A percentile compares a stretch with the other conserved stretches of the same genome.
Evolutionary conservation across 2,888 invertebrate genomes (phyloP).

Genomic region (Alitta virens): DNA sequence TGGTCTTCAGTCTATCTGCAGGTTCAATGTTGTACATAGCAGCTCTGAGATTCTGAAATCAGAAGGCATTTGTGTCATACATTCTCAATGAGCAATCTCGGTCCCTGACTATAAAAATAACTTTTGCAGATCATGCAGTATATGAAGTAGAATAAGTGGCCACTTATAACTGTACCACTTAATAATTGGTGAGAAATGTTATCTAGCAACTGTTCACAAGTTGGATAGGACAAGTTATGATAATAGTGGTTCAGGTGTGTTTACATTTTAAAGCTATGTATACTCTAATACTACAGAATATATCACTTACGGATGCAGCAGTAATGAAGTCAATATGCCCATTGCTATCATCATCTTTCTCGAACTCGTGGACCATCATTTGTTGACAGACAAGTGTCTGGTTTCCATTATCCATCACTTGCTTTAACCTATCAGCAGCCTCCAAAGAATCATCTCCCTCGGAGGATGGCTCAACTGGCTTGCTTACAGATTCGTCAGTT

Average conservation of each 20-base stretch:
- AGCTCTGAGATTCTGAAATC: slow-evolving; percentile 52
- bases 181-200: too few species aligned
- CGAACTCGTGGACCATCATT: slow-evolving; percentile 46
- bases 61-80: too few species aligned
- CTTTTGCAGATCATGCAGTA: too few species aligned
- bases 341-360: slow-evolving; percentile 57
- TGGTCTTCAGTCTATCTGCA: slow-evolving; percentile 50
- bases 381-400: neutral
- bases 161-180: too few species aligned
- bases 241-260: too few species aligned
- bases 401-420: neutral
- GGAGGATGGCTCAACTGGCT: slow-evolving; percentile 29
- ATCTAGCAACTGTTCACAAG: too few species aligned
- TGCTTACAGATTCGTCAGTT: slow-evolving; percentile 44
- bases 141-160: too few species aligned
- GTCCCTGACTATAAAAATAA: too few species aligned
- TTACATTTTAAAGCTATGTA: too few species aligned
- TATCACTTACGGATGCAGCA: slow-evolving; percentile 50
- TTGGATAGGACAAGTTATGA: too few species aligned
- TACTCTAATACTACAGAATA: too few species aligned
- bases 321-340: slow-evolving; percentile 56
- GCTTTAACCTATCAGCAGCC: slow-evolving; percentile 33
- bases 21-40: slow-evolving; percentile 54
- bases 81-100: too few species aligned
- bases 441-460: slow-evolving; percentile 39